phyloP scores from a whole-genome alignment of 2,888 invertebrate genomes.

The Ommatoiulus sabulosus region DNA sequence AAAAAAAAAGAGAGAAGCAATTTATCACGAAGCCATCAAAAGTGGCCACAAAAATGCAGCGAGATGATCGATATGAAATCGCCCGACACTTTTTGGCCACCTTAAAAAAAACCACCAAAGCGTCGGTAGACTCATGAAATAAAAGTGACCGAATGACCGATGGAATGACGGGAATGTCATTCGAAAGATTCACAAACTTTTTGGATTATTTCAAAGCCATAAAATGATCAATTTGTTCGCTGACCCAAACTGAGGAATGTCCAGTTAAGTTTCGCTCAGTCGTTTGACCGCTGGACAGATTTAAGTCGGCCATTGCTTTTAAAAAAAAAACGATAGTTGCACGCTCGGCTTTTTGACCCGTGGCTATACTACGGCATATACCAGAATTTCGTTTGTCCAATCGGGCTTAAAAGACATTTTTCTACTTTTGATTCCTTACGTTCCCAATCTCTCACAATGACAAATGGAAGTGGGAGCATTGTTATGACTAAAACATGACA shows the following conservation, averaged over 20 bases:
- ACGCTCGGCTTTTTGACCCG: background rate
- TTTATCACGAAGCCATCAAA: background rate
- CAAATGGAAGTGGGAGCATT: background rate
- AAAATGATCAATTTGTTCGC: slow-evolving; percentile 40
- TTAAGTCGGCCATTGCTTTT: background rate
- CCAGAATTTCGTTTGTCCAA: background rate
- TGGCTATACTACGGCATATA: background rate
- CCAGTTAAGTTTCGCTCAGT: background rate
- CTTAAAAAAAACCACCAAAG: background rate
- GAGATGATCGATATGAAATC: slow-evolving; percentile 15
- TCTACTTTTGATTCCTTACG: background rate
- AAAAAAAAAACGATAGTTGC: background rate
- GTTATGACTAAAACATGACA: slow-evolving; percentile 20
- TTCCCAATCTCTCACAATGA: background rate
- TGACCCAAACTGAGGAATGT: slow-evolving; percentile 6
- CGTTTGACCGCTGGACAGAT: background rate
- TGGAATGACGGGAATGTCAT: slow-evolving; percentile 1
- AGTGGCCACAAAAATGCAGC: background rate
- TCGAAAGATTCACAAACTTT: background rate
- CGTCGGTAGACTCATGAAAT: background rate
- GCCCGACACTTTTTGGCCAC: background rate
- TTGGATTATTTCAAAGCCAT: slow-evolving; percentile 4
- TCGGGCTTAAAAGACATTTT: background rate
- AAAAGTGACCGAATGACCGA: background rate
- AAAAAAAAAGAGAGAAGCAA: background rate